Conservation (phyloP, 2,113 vertebrate genomes). For the Gymnocephalus cernua region DNA sequence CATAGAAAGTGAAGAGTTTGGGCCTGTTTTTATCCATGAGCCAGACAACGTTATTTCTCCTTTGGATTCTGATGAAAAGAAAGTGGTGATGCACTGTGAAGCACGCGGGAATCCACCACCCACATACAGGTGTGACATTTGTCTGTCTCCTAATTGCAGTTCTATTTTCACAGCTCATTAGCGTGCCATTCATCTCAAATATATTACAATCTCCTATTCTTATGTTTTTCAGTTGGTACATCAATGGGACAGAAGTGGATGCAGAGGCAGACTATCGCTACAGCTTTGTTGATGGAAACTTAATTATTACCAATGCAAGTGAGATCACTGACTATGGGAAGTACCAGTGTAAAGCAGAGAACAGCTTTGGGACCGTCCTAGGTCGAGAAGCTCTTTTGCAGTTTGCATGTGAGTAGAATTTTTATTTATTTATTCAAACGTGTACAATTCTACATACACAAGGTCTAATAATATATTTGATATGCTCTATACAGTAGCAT, state of each 20-base stretch:
- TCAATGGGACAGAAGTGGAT: conserved; percentile 91
- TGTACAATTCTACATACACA: background rate
- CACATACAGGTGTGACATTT: conserved; percentile 88
- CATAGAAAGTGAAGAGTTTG: conserved; percentile 91
- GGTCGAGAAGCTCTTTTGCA: conserved; percentile 92
- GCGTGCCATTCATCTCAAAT: conserved; percentile 13
- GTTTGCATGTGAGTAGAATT: conserved; percentile 94
- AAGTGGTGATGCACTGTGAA: conserved; percentile 92
- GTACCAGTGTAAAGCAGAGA: conserved; percentile 93
- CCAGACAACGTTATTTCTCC: conserved; percentile 92
- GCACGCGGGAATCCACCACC: conserved; percentile 90
- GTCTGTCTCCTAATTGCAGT: conserved; percentile 23
- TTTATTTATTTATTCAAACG: background rate
- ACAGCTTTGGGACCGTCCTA: conserved; percentile 88
- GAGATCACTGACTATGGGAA: conserved; percentile 89
- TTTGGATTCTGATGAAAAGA: conserved; percentile 93
- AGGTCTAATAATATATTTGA: background rate
- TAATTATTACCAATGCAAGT: conserved; percentile 91
- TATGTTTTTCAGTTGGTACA: conserved; percentile 88
- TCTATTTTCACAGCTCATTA: conserved; percentile 26
- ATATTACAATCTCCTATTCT: background rate
- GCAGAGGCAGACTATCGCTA: conserved; percentile 89
- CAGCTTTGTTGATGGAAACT: conserved; percentile 90
- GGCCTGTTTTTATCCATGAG: conserved; percentile 93
- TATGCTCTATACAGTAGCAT: background rate